A percentile compares a stretch with the other conserved stretches of the same genome.
These are phyloP conservation scores for Coregonus suidteri DNA, from an alignment of 2,797 vertebrate genomes.

Conservation along the genomic window DNA sequence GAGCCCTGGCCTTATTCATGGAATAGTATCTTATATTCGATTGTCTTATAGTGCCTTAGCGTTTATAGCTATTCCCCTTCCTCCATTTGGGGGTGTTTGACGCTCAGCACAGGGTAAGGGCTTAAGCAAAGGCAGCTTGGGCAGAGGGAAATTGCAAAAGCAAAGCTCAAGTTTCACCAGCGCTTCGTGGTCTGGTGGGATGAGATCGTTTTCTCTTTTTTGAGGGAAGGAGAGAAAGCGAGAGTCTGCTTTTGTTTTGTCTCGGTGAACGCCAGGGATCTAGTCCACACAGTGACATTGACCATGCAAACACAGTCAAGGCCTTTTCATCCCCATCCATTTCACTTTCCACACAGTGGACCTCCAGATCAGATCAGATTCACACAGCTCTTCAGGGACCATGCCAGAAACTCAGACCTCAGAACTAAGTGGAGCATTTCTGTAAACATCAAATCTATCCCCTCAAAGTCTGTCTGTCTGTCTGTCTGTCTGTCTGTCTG, in stretches of 20 bases:
- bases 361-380: background rate
- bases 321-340: constrained; percentile 22
- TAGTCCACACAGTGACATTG: constrained; percentile 27
- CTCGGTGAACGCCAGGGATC: constrained; percentile 18
- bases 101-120: background rate
- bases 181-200: background rate
- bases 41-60: constrained; percentile 5
- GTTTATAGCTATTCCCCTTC: constrained; percentile 2
- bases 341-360: constrained; percentile 15
- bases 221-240: background rate
- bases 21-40: constrained; percentile 1
- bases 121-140: background rate
- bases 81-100: background rate
- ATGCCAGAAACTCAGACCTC: background rate
- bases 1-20: constrained; percentile 3
- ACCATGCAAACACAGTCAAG: constrained; percentile 15
- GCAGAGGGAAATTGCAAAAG: constrained; percentile 15
- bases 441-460: constrained; percentile 10
- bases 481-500: no score
- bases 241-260: constrained; percentile 23
- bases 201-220: constrained; percentile 3
- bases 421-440: background rate
- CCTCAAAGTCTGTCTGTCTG: background rate
- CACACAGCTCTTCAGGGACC: background rate
- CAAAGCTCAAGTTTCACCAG: constrained; percentile 28